Base-by-base conservation (phyloP, 2,888 invertebrate genomes). In the Pollenia angustigena region DNA sequence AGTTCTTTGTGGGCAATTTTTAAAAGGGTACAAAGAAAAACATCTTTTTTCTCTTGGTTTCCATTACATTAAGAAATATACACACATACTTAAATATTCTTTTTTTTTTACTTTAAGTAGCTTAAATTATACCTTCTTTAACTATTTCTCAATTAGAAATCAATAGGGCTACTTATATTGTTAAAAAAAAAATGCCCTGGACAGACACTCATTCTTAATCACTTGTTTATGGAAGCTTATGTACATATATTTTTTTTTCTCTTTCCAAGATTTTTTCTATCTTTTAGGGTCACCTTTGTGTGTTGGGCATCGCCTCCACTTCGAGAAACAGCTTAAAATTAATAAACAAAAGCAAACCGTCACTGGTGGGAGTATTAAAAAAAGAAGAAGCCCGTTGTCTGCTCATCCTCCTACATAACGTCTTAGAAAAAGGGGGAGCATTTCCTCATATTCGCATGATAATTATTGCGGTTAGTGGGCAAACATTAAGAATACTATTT, bases 61-160 rank as follows among this genome's bases (percentile, higher is more conserved):
- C 56, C 7, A 48, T 8, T 32, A 9, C 40, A 4, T 18, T 2
- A 10, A 52, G 2, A 10, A 68, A 6, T 68, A n/a, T 64, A 11
- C 18, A 68, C 32, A n/a, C 46, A 46, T 52, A 6, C 14, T 52
- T 76, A 32, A 66, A 6, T 50, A 11, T 66, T 76, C 11, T 12
- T 7, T 48, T 4, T n/a, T n/a, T 64, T 11, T 48, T 23, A 4
- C 44, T 48, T 42, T 83, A 83, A 83, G 72, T 46, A 58, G 78
- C 64, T 83, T 83, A 71, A 46, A 78, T 78, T 54, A 71, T 72
- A 81, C 81, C 88, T 90, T 89, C 89, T 90, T 90, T 87, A 90
- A 89, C 88, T 90, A 89, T 90, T 89, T 81, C 90, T 90, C 91
- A 90, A 91, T 91, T 90, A 90, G 89, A 90, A 91, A 92, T 90